phyloP scores from a whole-genome alignment of 2,888 invertebrate species.

The Dasypolia templi region DNA sequence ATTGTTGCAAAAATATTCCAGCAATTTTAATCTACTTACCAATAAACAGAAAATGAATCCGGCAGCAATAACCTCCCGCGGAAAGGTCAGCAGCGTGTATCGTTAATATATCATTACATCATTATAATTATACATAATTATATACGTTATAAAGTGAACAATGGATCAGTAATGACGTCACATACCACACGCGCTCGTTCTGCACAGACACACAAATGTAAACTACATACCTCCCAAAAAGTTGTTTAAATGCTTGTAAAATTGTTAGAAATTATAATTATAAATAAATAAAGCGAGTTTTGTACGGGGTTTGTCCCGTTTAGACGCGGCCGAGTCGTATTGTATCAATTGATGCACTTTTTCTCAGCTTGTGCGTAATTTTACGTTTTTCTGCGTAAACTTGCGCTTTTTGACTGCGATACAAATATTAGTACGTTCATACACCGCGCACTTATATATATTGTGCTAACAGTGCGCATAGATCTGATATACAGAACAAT shows the following conservation, averaged over 20 bases:
- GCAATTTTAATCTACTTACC: conserved; percentile 77
- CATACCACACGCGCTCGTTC: conserved; percentile 51
- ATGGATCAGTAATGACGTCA: conserved; percentile 65
- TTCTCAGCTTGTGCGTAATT: conserved; percentile 26
- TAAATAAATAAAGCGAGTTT: conserved; percentile 80
- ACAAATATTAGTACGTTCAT: conserved; percentile 43
- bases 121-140: conserved; percentile 69
- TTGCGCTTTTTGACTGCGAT: conserved; percentile 37
- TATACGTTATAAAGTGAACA: conserved; percentile 68
- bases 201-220: conserved; percentile 69
- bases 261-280: conserved; percentile 74
- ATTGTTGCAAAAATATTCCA: conserved; percentile 24
- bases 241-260: conserved; percentile 85
- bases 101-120: conserved; percentile 63
- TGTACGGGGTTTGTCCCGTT: conserved; percentile 52
- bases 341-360: conserved; percentile 29
- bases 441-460: conserved; percentile 27
- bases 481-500: conserved; percentile 53
- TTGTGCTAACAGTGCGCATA: conserved; percentile 50
- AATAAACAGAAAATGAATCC: conserved; percentile 80
- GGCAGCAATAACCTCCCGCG: conserved; percentile 76
- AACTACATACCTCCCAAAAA: conserved; percentile 77
- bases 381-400: conserved; percentile 42
- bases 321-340: conserved; percentile 54
- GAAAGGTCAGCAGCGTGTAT: conserved; percentile 73